Conservation (phyloP, 92 coral and sea anemone species). For the Zoanthus sociatus region DNA sequence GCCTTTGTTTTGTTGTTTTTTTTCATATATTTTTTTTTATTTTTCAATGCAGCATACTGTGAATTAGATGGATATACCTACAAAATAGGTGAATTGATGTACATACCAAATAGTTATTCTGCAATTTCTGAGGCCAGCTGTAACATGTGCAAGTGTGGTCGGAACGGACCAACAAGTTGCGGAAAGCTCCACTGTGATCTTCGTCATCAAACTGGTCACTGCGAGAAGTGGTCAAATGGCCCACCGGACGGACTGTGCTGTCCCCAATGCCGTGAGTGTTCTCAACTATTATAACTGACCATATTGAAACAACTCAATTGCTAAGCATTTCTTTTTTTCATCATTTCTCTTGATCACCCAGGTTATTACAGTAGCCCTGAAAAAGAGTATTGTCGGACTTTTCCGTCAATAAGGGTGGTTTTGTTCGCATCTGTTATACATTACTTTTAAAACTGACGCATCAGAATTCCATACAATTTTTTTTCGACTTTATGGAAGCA, state of each 20-base stretch:
- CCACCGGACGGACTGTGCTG: slow-evolving; percentile 37
- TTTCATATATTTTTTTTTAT: neutral
- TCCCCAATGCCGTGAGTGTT: slow-evolving; percentile 23
- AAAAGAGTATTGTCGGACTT: no score
- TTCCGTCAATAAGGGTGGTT: no score
- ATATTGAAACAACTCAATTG: neutral
- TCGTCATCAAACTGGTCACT: neutral
- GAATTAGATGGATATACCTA: slow-evolving; percentile 20
- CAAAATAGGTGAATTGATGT: slow-evolving; percentile 29
- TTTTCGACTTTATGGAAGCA: no score
- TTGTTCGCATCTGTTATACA: no score
- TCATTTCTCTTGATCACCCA: no score
- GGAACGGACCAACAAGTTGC: slow-evolving; percentile 21
- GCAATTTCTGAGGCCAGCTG: slow-evolving; percentile 11
- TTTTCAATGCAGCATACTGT: slow-evolving; percentile 1
- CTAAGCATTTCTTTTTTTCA: neutral
- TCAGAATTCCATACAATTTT: no score
- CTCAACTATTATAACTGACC: neutral
- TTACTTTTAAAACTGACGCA: no score
- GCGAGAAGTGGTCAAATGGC: slow-evolving; percentile 35
- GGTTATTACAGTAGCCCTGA: no score
- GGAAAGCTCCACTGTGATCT: slow-evolving; percentile 33
- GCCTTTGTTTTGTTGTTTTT: no score
- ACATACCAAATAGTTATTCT: slow-evolving; percentile 2
- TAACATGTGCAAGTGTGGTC: slow-evolving; percentile 27